Evolutionary conservation across 2,113 vertebrate species (phyloP).

Genomic region (Isurus oxyrinchus): DNA sequence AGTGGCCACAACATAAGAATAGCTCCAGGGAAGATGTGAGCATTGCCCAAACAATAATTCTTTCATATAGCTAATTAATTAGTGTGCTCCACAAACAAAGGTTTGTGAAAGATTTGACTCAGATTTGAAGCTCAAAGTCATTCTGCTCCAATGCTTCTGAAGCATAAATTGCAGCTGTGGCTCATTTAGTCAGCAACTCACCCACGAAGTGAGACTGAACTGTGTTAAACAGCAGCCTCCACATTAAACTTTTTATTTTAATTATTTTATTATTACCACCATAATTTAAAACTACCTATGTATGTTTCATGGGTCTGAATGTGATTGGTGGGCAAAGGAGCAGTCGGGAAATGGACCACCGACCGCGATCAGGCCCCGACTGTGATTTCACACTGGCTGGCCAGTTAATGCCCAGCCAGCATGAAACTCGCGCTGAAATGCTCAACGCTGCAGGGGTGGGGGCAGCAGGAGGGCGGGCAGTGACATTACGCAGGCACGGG

Average conservation of each 20-base stretch:
- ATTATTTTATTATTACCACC: not conserved
- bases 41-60: not conserved
- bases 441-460: too few species aligned
- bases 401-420: too few species aligned
- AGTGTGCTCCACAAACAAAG: not conserved
- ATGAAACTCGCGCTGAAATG: too few species aligned
- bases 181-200: not conserved
- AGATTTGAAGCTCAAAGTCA: constrained; percentile 1
- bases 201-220: not conserved
- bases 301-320: not conserved
- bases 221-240: not conserved
- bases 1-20: not conserved
- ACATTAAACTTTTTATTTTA: not conserved
- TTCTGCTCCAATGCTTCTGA: not conserved
- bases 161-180: constrained; percentile 25
- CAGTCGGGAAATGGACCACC: too few species aligned
- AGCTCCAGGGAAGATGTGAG: not conserved
- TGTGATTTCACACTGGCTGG: too few species aligned
- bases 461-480: too few species aligned
- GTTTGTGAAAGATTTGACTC: constrained; percentile 13
- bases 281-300: not conserved
- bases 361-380: too few species aligned
- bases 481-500: too few species aligned
- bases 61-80: not conserved
- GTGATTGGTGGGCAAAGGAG: too few species aligned